These are phyloP conservation scores for Zonotrichia leucophrys DNA, from an alignment of 2,113 vertebrate species.

Conservation along the genomic window DNA sequence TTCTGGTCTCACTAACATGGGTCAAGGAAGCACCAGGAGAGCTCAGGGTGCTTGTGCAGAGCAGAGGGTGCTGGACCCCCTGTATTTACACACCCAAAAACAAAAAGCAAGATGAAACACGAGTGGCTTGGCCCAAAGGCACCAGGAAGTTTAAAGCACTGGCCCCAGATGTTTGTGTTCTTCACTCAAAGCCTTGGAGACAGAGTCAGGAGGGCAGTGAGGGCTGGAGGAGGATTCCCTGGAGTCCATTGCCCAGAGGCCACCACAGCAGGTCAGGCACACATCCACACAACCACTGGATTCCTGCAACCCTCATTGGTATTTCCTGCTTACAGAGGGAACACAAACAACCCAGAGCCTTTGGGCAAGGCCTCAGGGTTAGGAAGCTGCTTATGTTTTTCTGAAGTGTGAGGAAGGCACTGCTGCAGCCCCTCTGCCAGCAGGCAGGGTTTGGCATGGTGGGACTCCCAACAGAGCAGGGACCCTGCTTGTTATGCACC, in stretches of 20 bases:
- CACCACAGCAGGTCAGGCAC: not conserved
- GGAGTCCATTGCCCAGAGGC: not conserved
- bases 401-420: not conserved
- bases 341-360: not conserved
- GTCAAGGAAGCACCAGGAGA: not conserved
- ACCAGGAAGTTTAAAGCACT: not conserved
- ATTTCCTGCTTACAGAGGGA: constrained; percentile 31
- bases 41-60: not conserved
- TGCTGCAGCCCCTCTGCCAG: fast-evolving
- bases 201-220: not conserved
- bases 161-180: not conserved
- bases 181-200: not conserved
- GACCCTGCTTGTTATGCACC: fast-evolving
- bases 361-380: not conserved
- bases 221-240: not conserved
- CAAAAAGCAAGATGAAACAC: not conserved
- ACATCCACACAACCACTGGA: not conserved
- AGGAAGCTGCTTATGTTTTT: fast-evolving
- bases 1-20: not conserved
- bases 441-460: fast-evolving
- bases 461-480: not conserved
- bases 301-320: not conserved
- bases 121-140: not conserved
- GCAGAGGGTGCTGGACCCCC: fast-evolving
- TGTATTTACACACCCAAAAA: not conserved